Evolutionary conservation across 2,888 invertebrate species (phyloP), one percentile per base, ranked within the genome.

Genomic region (Fragum fragum): DNA sequence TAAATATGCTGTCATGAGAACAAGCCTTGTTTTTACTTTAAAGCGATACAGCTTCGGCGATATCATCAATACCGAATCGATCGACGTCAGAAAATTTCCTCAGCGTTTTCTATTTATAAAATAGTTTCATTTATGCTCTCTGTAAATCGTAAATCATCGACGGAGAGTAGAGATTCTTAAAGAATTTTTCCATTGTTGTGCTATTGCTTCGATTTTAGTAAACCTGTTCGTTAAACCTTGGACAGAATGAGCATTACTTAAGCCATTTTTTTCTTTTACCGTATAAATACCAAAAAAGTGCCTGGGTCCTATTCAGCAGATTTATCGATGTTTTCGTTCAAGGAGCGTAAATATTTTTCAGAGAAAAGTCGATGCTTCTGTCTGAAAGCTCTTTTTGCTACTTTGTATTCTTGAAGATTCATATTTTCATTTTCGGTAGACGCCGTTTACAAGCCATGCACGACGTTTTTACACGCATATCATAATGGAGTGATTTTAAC

Each of bases 311-410:
- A 1, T 2, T n/a, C 70, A 28, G 70, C 52, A 18, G 52, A 52
- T 16, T 16, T 26, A 26, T 70, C 70, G 23, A 47, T 70, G 14
- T 52, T 28, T 21, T 28, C 23, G 29, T 70, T 70, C 9, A 70
- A 21, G 3, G 7, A 6, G 1, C 7, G 36, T 3, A 70, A 21
- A 23, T 70, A 70, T 1, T 70, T 53, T 11, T 3, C 7, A 7
- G 18, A 18, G 2, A 3, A 6, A 3, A 26, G 6, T 70, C 53
- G 26, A 28, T 70, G 70, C 1, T 28, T 21, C 2, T 18, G 5
- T 1, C 53, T 26, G 52, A 70, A 70, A 16, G 3, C 6, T 2
- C 53, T 28, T 70, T 70, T 70, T 9, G 70, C n/a, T 28, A 9
- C 28, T 29, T 70, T 70, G 26, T 53, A 70, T 9, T 26, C 28